Evolutionary conservation across 2,888 invertebrate genomes (phyloP), one percentile per base, ranked within the genome.

Genomic region (Megamerina dolium): DNA sequence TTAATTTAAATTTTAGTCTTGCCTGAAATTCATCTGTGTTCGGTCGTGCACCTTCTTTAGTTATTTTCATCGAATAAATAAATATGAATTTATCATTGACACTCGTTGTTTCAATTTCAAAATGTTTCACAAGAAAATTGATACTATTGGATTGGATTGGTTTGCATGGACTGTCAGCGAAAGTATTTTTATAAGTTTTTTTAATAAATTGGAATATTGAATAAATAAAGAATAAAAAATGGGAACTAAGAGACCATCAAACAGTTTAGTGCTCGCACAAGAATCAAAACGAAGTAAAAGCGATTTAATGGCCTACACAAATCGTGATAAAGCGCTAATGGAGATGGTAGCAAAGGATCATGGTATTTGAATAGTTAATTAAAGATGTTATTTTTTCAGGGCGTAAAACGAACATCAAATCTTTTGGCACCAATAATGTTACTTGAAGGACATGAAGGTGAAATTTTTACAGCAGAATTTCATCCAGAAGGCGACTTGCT

Each of bases 401-500:
- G 83, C 57, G 81, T 85, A 21, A 81, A 82, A 29, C 75, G 96
- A 48, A 92, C 93, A 10, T 95, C 95, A 0, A 87, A 82, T 54
- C 75, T 99, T 2, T 79, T 85, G 65, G 85, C 94, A 1, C 95
- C 96, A 1, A 96, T 96, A 43, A 96, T 97, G 94, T 75, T 92
- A 29, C 72, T 99, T 39, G 90, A 93, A 63, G 99, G 96, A 0
- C 99, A 99, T 66, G 90, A 92, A 66, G 96, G 95, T 9, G 99
- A 99, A 70, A 85, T 99, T 57, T 95, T 92, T 66, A 80, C 87
- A 3, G 77, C 86, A 6, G 88, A 90, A 70, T 99, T 99, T 70
- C 94, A 96, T 66, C 95, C 95, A 0, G 95, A 97, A 64, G 99
- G 99, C 4, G 86, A 90, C 59, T 85, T 93, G 64, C 72, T 99